phyloP scores from a whole-genome alignment of 2,797 vertebrate species.

The Peromyscus nudipes region DNA sequence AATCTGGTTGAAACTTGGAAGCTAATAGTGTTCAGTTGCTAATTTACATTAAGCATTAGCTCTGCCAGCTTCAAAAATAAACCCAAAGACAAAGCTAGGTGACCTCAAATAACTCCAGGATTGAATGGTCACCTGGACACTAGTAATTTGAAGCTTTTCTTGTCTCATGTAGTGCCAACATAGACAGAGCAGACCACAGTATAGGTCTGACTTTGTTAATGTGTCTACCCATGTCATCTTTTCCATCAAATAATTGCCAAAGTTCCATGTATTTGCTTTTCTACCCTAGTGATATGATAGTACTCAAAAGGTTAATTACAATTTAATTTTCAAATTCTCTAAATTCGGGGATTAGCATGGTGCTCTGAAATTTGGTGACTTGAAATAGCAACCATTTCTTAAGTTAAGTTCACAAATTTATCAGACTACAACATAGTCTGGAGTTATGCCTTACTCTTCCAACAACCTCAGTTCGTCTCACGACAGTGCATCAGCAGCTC shows the following conservation, averaged over 20 bases:
- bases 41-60: constrained; percentile 68
- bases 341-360: neutral
- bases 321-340: constrained; percentile 18
- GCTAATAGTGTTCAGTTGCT: constrained; percentile 66
- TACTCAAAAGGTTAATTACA: neutral
- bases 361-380: neutral
- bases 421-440: neutral
- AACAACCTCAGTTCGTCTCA: neutral
- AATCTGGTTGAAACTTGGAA: constrained; percentile 69
- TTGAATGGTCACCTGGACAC: neutral
- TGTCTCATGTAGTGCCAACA: neutral
- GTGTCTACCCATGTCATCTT: neutral
- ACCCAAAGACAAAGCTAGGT: constrained; percentile 28
- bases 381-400: neutral
- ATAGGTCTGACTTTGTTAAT: neutral
- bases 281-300: neutral
- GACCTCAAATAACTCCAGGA: constrained; percentile 68
- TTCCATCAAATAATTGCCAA: constrained; percentile 5
- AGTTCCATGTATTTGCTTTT: neutral
- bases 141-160: neutral
- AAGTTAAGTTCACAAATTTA: neutral
- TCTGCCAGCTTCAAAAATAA: constrained; percentile 65
- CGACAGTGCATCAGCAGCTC: neutral
- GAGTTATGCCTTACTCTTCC: neutral
- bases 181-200: neutral